Base-by-base conservation (phyloP, 1,140 invertebrate genomes). In the Diabrotica undecimpunctata region DNA sequence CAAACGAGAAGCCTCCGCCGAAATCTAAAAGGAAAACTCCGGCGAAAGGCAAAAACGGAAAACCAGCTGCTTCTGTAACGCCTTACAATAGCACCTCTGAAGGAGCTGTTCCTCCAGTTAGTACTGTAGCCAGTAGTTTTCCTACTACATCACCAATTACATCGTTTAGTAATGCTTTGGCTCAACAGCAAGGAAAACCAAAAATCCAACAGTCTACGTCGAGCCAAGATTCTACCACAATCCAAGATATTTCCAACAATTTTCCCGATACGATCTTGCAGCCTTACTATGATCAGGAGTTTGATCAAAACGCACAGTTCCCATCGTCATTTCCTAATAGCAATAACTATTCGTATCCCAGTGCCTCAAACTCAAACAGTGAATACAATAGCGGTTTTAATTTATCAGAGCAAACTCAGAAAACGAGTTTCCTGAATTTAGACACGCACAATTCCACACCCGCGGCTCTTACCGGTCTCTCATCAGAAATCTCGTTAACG, bases 51-150 rank as follows among this genome's bases (percentile, higher is more conserved):
- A 70, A 66, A 60, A 75, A 74, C 13, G 72, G 71, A 46, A 89
- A 89, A 71, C 87, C 87, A 6, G 87, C 87, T 5, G 87, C 87
- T 11, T 88, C 87, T 35, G 84, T 88, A 39, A 86, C 84, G 41
- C 87, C 87, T 2, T 87, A 87, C 59, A 75, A 65, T 55, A 71
- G 57, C 10, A 64, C 61, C 13, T 50, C 66, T 8, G 67, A 70
- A 39, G 70, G 54, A 54, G 7, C 35, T 6, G 54, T 62, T 9
- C 55, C 64, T 35, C 56, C 61, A 25, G 12, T 46, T 12, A n/a
- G 13, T 39, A 9, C 35, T 38, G 8, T 62, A 6, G 50, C 13
- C n/a, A 41, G n/a, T 36, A 37, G 13, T 11, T 46, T n/a, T 36
- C 54, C 56, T 36, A 61, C 25, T n/a, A 64, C 59, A 11, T 14